Base-by-base conservation (phyloP, 2,888 invertebrate genomes). In the Griposia aprilina region DNA sequence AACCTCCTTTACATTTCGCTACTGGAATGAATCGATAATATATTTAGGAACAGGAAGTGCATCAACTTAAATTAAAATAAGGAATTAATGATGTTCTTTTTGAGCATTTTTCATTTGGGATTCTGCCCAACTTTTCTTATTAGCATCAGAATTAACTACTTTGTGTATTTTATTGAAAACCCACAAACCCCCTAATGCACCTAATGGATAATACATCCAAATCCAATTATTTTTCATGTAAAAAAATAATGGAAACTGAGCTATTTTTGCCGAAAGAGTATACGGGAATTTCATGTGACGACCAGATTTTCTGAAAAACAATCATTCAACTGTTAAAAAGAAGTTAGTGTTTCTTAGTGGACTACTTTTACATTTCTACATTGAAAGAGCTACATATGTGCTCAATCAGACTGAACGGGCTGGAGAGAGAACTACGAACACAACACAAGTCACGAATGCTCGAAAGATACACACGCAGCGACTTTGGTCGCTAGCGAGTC, bases 221-320 rank as follows among this genome's bases (percentile, higher is more conserved):
- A 98, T 96, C 97, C 98, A 98, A 87, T 98, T 97, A 88, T 98
- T 97, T 89, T 98, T 97, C 88, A 97, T 94, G 91, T 98, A 98
- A 91, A 95, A 97, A 91, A 97, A 98, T 83, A 97, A 97, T n/a
- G 99, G 99, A 91, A 99, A 99, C 91, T 98, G 98, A 13, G 97
- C 98, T 10, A 99, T 89, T 95, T 99, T 98, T 0, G 98, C 98
- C 1, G 98, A 95, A 50, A 98, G 93, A 0, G 99, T 99, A 93
- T 99, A 99, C 0, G 99, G 99, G 93, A 96, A 99, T 93, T 98
- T 98, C 99, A 99, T 99, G 70, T 98, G 98, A 78, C 98, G 97
- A 76, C 97, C 97, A 74, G 96, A 95, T 89, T 96, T 95, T 50
- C 96, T 96, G 92, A 73, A 94, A 80, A 71, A 62, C 2, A 69